A percentile compares a stretch with the other conserved stretches of the same genome.
These are phyloP conservation scores for Heteronetta atricapilla DNA, from an alignment of 2,113 vertebrate species.

Conservation along the genomic window DNA sequence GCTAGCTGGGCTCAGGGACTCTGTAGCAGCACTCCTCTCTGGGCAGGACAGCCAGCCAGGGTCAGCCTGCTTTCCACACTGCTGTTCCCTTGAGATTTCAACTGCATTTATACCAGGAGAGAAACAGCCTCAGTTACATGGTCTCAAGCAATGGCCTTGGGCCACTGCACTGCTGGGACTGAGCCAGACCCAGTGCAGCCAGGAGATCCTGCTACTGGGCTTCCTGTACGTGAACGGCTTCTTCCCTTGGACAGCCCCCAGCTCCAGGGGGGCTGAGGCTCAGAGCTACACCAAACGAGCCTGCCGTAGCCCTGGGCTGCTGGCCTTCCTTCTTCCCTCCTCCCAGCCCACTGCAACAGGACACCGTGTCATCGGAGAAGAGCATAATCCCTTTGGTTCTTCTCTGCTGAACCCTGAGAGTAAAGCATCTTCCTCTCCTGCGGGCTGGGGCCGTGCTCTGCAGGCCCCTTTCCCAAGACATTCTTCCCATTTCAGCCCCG, in stretches of 20 bases:
- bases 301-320: accelerated
- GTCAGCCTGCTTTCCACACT: background rate
- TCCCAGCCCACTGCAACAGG: slow-evolving; percentile 46
- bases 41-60: background rate
- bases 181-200: background rate
- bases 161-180: background rate
- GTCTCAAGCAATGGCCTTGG: background rate
- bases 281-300: accelerated
- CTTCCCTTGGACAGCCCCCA: slow-evolving; percentile 49
- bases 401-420: background rate
- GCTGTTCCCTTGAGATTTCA: background rate
- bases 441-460: background rate
- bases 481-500: slow-evolving; percentile 11
- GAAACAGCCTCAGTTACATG: background rate
- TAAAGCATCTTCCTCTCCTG: slow-evolving; percentile 12
- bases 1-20: background rate
- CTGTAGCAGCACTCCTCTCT: background rate
- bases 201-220: slow-evolving; percentile 36
- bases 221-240: slow-evolving; percentile 47
- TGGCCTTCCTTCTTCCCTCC: background rate
- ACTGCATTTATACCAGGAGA: background rate
- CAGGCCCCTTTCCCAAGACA: background rate
- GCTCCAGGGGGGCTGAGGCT: background rate
- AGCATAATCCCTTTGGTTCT: background rate
- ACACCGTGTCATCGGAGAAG: slow-evolving; percentile 49